Evolutionary conservation across 2,113 vertebrate genomes (phyloP), one percentile per base, ranked within the genome.

Genomic region (Redunca redunca): DNA sequence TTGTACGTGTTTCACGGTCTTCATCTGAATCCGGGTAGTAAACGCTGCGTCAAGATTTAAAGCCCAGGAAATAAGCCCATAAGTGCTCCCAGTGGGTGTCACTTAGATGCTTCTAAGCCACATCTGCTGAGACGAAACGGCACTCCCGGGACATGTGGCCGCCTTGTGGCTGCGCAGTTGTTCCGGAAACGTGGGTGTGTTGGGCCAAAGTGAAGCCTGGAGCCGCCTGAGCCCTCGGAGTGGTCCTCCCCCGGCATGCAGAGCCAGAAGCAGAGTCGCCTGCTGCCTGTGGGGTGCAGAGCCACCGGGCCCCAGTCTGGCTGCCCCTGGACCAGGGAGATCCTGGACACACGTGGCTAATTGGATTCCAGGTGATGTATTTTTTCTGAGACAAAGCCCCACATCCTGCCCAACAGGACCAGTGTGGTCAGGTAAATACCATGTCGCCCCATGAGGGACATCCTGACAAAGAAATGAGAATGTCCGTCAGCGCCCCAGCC

Each of bases 1-100:
- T 78, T 95, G 90, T 88, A 16, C 93, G 74, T 97, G 98, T 98
- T 97, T 96, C 96, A 98, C 62, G 96, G 95, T 98, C 88, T 98
- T 98, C 93, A 64, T 98, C 95, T 74, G 97, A 98, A 96, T 98
- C 97, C 87, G 90, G 95, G 91, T 81, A 98, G 94, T 48, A 95
- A 98, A 97, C 21, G 33, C 90, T 90, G 14, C 40, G 71, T 98
- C 30, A 88, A 96, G 95, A 95, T 97, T 97, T 88, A 89, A 98
- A 98, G 98, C 87, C 97, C 97, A 89, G 98, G 98, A 98, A 98
- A 98, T 95, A 95, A 96, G 94, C 55, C 95, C 96, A 96, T 98
- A 97, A 94, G 96, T 21, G 1, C 64, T 98, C 98, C 98, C 98
- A 93, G 97, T 95, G 90, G 98, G 98, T 94, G 97, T 67, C 96